A percentile compares a stretch with the other conserved stretches of the same genome.
phyloP scores from a whole-genome alignment of 2,797 vertebrate genomes.

The Anas georgica region DNA sequence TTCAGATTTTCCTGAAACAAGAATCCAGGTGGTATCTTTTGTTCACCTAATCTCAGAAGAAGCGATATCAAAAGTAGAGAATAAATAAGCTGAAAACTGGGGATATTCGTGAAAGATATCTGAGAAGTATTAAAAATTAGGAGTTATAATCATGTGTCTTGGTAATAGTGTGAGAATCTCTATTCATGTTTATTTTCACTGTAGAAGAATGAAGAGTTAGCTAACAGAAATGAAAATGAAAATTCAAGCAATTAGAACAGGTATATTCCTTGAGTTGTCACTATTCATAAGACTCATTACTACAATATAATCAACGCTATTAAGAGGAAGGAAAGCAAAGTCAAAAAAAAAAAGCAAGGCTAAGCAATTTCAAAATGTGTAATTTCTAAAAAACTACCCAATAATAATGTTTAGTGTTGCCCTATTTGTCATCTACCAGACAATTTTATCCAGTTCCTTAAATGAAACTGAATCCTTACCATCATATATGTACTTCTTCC shows the following conservation, averaged over 20 bases:
- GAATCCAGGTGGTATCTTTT: background rate
- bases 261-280: background rate
- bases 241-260: background rate
- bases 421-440: background rate
- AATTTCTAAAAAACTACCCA: background rate
- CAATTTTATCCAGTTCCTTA: background rate
- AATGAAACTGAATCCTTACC: background rate
- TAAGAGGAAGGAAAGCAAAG: background rate
- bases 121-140: background rate
- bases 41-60: background rate
- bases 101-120: background rate
- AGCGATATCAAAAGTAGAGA: background rate
- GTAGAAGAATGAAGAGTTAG: background rate
- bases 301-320: background rate
- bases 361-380: background rate
- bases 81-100: background rate
- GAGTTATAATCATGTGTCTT: background rate
- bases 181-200: background rate
- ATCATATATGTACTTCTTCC: background rate
- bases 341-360: background rate
- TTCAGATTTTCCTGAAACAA: background rate
- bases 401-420: background rate
- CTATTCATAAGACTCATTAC: background rate
- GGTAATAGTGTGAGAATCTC: background rate
- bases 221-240: background rate